phyloP scores from a whole-genome alignment of 2,888 invertebrate genomes.

The Coenonympha glycerion region DNA sequence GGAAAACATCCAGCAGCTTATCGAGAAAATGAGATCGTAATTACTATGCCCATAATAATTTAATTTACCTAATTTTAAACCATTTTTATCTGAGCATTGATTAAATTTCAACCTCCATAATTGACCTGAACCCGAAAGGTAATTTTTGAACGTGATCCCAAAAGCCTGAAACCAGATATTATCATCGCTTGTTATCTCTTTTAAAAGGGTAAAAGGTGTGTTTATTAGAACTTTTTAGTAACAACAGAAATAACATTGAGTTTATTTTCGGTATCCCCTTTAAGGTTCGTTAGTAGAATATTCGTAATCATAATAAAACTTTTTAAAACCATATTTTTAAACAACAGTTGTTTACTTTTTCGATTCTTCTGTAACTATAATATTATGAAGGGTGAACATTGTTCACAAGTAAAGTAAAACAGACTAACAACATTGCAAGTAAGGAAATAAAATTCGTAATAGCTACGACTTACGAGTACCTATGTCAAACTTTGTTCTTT shows the following conservation, averaged over 20 bases:
- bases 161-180: neutral
- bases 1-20: neutral
- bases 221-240: neutral
- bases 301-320: too few species aligned
- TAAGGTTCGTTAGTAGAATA: neutral
- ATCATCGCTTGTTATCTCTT: slow-evolving; percentile 2
- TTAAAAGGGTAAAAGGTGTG: slow-evolving; percentile 3
- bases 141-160: neutral
- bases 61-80: neutral
- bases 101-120: slow-evolving; percentile 4
- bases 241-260: neutral
- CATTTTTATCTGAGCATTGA: slow-evolving; percentile 2
- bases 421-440: too few species aligned
- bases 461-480: too few species aligned
- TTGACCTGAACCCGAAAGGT: slow-evolving; percentile 3
- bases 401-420: too few species aligned
- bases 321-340: too few species aligned
- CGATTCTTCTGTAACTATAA: too few species aligned
- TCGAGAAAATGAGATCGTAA: neutral
- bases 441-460: neutral
- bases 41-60: neutral
- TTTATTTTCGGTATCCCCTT: neutral
- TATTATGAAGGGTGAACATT: too few species aligned
- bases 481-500: neutral
- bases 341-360: too few species aligned